Evolutionary conservation across 2,888 invertebrate genomes (phyloP), one percentile per base, ranked within the genome.

Genomic region (Lucinisca nassula): DNA sequence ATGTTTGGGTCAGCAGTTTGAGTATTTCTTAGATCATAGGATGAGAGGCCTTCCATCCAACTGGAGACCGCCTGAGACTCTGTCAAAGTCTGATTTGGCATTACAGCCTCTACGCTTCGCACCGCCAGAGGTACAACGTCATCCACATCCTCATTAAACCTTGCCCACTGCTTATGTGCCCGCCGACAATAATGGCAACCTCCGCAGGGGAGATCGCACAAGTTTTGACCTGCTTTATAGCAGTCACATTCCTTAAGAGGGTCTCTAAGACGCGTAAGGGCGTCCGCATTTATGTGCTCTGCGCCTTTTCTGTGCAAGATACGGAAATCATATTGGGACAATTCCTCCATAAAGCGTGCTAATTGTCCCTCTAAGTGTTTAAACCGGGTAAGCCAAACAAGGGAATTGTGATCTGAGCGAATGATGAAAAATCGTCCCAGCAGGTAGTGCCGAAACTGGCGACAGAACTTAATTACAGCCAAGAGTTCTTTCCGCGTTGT

Each of bases 261-360:
- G 21, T 70, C 70, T 3, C 12, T 6, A 14, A 70, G 10, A 30
- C 70, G 70, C 10, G 10, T 35, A 14, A 70, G 37, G 27, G 70
- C 70, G 21, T 70, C 70, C 14, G 35, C 32, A 24, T 70, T 70
- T 21, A 70, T 14, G 21, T 27, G 70, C 14, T 30, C 32, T 70
- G 32, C 37, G 8, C 70, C 70, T 21, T 17, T 10, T 30, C 70
- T 70, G 30, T 70, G 70, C 3, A 70, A 12, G 3, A 70, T 6
- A 14, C 27, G 8, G 17, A 70, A 35, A 21, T 70, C 30, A 70
- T 70, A 70, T 30, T 70, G 70, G 14, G 70, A 70, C 30, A 70
- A 21, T 27, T 70, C 70, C 40, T 80, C 80, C 8, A 80, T 10
- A 45, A 73, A 81, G 10, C 81, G 27, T 21, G 58, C 81, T 12